Evolutionary conservation across 2,888 invertebrate genomes (phyloP), one percentile per base, ranked within the genome.

Genomic region (Cyrtodaria siliqua): DNA sequence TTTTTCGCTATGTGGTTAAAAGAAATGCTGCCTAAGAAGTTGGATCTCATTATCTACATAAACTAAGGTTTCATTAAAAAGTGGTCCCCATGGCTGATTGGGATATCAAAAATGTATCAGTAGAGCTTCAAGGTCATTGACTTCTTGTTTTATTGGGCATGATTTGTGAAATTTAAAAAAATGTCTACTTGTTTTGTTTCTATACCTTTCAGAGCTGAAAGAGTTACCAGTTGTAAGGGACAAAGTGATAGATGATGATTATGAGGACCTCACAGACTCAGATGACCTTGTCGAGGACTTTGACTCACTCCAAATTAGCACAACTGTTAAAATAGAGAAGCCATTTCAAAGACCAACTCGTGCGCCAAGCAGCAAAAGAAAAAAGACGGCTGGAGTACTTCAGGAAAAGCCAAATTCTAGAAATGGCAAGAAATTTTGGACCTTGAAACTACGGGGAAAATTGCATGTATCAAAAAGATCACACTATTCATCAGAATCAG

Each of bases 371-470:
- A 81, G 81, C 38, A 80, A 86, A 74, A 44, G 82, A 63, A 85
- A 82, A 47, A 73, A 86, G 72, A 20, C 56, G 38, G 52, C 61
- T 29, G 16, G 24, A 23, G 14, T 56, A 6, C 24, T 52, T n/a
- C 56, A 49, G 26, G 61, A 73, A 4, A 75, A 74, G 18, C 18
- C 52, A 0, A 68, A 40, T 52, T 62, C 68, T 16, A 61, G 82
- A 26, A 33, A 33, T 12, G 33, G 33, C 4, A 89, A 87, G 29
- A 88, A 86, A 42, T 88, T 86, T 53, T 89, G 89, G 89, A 85
- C 86, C 14, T 63, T 87, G 16, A 87, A 87, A 52, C 69, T 90
- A 24, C 77, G 85, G 59, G 86, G 86, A 8, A 87, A 87, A 72
- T 60, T 87, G 24, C 80, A 81, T 6, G 73, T 80, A 9, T 66